Conservation (phyloP, 2,113 vertebrate genomes). For the Pollachius pollachius region DNA sequence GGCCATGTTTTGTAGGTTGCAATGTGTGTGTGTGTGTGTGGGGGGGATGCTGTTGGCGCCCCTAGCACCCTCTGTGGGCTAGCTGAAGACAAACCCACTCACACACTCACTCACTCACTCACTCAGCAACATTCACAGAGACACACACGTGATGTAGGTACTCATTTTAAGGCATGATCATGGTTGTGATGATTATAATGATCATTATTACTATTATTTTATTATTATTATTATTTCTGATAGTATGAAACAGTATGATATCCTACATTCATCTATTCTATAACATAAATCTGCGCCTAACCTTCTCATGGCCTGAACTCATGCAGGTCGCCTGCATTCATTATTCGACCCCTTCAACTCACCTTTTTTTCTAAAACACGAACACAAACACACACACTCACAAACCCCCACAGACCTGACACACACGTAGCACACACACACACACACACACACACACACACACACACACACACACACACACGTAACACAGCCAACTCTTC, state of each 20-base stretch:
- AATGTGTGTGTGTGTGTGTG: no score
- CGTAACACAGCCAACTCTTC: background rate
- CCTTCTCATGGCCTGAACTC: no score
- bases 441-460: slow-evolving; percentile 7
- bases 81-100: no score
- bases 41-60: no score
- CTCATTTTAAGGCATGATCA: no score
- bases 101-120: background rate
- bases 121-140: slow-evolving; percentile 1
- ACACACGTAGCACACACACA: background rate
- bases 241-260: no score
- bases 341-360: no score
- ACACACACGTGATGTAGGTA: background rate
- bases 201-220: background rate
- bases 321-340: background rate
- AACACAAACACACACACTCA: background rate
- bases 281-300: no score
- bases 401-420: background rate
- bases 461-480: slow-evolving; percentile 3
- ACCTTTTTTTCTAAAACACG: background rate
- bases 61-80: no score
- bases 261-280: no score
- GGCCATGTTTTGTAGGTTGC: no score
- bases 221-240: background rate
- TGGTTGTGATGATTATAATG: background rate